A percentile compares a stretch with the other conserved stretches of the same genome.
phyloP scores from a whole-genome alignment of 2,113 vertebrate genomes.

The Xyrauchen texanus region DNA sequence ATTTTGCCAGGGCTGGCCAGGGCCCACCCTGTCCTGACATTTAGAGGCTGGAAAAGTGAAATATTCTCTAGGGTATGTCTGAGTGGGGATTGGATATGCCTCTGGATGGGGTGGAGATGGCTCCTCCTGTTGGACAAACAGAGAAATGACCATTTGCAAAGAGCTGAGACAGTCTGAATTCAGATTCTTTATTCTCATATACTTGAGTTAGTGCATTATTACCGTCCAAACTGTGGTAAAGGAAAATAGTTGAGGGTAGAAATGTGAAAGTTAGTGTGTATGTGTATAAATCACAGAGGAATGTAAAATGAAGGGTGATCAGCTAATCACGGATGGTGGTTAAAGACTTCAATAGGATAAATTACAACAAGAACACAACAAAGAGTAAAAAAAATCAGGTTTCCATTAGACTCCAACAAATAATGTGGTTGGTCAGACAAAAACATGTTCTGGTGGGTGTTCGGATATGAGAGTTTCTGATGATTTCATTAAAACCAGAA shows the following conservation, averaged over 20 bases:
- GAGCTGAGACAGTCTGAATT: not conserved
- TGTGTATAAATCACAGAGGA: conserved; percentile 25
- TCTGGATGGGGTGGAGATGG: conserved; percentile 84
- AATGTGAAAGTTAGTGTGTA: not conserved
- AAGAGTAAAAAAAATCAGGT: not conserved
- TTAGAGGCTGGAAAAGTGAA: conserved; percentile 95
- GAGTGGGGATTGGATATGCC: conserved; percentile 96
- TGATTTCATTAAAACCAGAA: conserved; percentile 7
- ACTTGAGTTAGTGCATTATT: not conserved
- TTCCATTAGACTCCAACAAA: not conserved
- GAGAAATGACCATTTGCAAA: not conserved
- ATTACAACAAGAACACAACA: conserved; percentile 9
- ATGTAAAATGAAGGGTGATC: conserved; percentile 1
- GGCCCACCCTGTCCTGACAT: conserved; percentile 87
- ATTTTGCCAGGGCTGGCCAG: conserved; percentile 84
- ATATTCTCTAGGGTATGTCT: conserved; percentile 94
- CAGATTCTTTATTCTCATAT: not conserved
- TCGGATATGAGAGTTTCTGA: not conserved
- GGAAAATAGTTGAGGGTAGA: not conserved
- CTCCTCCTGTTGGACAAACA: conserved; percentile 79
- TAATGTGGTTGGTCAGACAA: not conserved
- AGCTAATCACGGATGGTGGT: conserved; percentile 21
- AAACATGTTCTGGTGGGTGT: not conserved
- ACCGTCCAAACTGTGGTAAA: not conserved
- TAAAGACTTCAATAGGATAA: conserved; percentile 37